phyloP scores from a whole-genome alignment of 2,113 vertebrate genomes.

The Indicator indicator region DNA sequence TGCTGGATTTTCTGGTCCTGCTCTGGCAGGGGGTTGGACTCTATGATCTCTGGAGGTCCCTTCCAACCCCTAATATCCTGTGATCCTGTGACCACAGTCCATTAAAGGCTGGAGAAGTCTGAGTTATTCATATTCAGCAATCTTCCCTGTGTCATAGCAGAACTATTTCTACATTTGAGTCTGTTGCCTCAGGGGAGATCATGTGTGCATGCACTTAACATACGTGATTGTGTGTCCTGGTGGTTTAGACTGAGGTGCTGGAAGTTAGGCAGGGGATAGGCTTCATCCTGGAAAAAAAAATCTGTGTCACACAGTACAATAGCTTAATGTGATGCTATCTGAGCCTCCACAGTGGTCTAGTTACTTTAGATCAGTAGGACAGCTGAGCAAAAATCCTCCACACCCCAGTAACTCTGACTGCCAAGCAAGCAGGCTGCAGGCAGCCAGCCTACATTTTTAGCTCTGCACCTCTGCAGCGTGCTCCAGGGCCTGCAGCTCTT shows the following conservation, averaged over 20 bases:
- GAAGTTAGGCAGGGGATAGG: background rate
- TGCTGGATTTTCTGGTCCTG: no score
- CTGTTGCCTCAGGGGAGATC: background rate
- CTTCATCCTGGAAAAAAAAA: background rate
- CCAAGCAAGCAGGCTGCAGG: accelerated
- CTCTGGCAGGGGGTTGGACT: no score
- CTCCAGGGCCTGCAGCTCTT: background rate
- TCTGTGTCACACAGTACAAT: background rate
- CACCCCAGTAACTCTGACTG: accelerated
- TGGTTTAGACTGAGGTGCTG: background rate
- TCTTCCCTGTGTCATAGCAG: accelerated
- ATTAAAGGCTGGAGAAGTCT: background rate
- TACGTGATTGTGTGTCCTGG: accelerated
- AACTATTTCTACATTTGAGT: accelerated
- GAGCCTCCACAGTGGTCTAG: background rate
- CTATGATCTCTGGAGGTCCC: no score
- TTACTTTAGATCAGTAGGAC: background rate
- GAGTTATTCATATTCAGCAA: background rate
- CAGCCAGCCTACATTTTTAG: background rate
- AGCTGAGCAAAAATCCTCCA: background rate
- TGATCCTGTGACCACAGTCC: background rate
- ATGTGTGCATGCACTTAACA: background rate
- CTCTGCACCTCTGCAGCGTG: accelerated
- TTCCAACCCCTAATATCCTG: no score
- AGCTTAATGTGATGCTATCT: background rate